Conservation (phyloP, 2,797 vertebrate genomes). For the Chrosomus eos region DNA sequence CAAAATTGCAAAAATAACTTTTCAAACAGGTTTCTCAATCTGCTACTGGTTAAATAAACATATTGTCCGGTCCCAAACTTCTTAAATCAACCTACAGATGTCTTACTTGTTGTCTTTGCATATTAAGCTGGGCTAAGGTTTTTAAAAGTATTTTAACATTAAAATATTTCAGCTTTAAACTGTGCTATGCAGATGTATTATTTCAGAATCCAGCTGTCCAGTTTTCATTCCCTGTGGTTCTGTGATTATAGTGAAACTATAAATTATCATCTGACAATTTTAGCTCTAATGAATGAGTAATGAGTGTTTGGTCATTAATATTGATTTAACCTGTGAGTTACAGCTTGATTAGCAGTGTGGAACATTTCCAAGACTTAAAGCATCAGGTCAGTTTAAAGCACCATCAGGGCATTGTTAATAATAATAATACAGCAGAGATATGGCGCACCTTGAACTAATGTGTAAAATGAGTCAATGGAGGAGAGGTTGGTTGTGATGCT, state of each 20-base stretch:
- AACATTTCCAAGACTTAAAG: conserved; percentile 30
- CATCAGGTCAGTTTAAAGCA: conserved; percentile 28
- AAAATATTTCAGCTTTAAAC: conserved; percentile 1
- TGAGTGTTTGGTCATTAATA: conserved; percentile 54
- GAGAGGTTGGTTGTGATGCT: conserved; percentile 98
- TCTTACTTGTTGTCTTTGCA: conserved; percentile 11
- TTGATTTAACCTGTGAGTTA: conserved; percentile 54
- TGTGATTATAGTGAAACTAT: conserved; percentile 50
- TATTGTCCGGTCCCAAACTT: neutral
- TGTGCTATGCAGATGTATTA: conserved; percentile 24
- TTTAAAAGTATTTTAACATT: neutral
- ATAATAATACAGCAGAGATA: conserved; percentile 13
- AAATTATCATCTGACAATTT: conserved; percentile 53
- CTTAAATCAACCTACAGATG: neutral
- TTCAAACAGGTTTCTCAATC: neutral
- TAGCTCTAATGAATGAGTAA: conserved; percentile 53
- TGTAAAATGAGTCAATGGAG: conserved; percentile 97
- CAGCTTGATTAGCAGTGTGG: conserved; percentile 48
- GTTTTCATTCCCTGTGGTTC: conserved; percentile 37
- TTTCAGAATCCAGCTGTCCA: conserved; percentile 22
- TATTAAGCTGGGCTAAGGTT: neutral
- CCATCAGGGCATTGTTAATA: conserved; percentile 22
- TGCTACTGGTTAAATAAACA: neutral
- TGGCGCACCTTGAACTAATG: conserved; percentile 91
- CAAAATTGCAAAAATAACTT: neutral